Conservation (phyloP, 1,140 invertebrate genomes). For the Rhynchophorus ferrugineus region DNA sequence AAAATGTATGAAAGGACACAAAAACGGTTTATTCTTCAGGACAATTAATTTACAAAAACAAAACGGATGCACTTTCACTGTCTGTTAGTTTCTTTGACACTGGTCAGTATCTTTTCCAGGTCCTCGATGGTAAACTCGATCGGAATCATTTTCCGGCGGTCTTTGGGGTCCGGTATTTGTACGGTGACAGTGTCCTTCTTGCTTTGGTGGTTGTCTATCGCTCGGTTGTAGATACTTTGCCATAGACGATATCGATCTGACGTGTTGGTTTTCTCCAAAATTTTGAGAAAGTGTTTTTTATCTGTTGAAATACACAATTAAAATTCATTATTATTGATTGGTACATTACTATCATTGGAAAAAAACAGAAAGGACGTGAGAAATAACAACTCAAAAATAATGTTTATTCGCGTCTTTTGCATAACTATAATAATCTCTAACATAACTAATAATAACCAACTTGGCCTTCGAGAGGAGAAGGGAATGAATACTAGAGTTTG, state of each 20-base stretch:
- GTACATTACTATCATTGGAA: too few species aligned
- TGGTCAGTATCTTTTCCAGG: conserved; percentile 18
- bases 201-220: conserved; percentile 24
- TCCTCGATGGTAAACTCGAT: conserved; percentile 25
- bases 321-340: neutral
- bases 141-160: conserved; percentile 20
- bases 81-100: neutral
- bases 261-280: conserved; percentile 25
- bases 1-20: too few species aligned
- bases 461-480: too few species aligned
- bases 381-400: too few species aligned
- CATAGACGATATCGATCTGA: conserved; percentile 27
- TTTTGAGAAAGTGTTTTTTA: conserved; percentile 25
- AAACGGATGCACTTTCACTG: neutral
- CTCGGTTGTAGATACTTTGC: conserved; percentile 31
- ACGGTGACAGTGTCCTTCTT: conserved; percentile 29
- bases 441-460: too few species aligned
- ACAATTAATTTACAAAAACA: neutral
- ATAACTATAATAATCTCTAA: too few species aligned
- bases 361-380: too few species aligned
- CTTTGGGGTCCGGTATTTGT: conserved; percentile 27
- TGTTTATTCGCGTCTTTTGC: too few species aligned
- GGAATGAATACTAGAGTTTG: too few species aligned
- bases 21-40: neutral
- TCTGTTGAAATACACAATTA: conserved; percentile 16